Evolutionary conservation across 2,888 invertebrate species (phyloP).

Genomic region (Sepiola atlantica): DNA sequence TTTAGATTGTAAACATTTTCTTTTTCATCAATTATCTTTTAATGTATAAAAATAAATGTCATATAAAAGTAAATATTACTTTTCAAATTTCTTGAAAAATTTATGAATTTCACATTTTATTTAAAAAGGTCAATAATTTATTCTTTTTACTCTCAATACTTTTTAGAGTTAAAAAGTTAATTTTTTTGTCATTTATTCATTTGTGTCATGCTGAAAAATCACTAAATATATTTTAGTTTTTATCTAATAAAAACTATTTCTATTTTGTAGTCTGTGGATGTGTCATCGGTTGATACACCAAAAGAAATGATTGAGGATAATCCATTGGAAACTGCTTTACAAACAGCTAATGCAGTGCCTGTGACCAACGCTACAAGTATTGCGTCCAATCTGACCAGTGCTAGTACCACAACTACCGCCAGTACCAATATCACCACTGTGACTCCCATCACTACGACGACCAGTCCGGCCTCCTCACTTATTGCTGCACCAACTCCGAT

Average conservation of each 20-base stretch:
- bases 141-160: too few species aligned
- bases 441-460: not conserved
- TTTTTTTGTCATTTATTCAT: not conserved
- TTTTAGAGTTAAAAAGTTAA: too few species aligned
- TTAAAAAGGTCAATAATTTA: too few species aligned
- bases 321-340: conserved; percentile 35
- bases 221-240: not conserved
- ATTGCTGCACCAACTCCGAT: not conserved
- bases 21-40: not conserved
- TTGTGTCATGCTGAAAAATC: not conserved
- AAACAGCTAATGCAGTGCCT: conserved; percentile 1
- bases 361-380: not conserved
- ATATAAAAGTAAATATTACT: too few species aligned
- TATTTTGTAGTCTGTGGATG: not conserved
- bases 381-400: not conserved
- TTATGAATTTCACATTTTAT: too few species aligned
- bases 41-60: too few species aligned
- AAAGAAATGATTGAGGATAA: not conserved
- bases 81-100: too few species aligned
- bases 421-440: not conserved
- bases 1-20: not conserved
- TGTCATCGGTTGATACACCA: not conserved
- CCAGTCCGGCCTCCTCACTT: not conserved
- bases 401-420: not conserved
- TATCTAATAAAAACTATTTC: not conserved